phyloP scores from a whole-genome alignment of 2,113 vertebrate species.

The Pelusios castaneus region DNA sequence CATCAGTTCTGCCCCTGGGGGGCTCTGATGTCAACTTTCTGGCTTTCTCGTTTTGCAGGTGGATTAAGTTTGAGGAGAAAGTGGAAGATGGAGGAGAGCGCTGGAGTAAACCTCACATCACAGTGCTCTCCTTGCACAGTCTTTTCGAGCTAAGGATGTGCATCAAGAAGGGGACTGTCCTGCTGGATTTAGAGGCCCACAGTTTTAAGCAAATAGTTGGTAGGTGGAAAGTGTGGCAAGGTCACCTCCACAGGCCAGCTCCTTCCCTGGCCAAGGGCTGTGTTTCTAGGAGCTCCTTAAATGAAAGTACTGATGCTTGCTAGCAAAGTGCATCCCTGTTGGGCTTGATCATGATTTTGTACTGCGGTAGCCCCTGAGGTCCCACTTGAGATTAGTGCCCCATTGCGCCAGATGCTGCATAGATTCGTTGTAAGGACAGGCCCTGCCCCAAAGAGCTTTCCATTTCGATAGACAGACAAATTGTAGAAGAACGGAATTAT shows the following conservation, averaged over 20 bases:
- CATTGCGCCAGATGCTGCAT: background rate
- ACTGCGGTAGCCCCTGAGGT: background rate
- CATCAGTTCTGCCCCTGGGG: background rate
- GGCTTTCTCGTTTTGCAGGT: slow-evolving; percentile 61
- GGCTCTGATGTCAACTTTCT: background rate
- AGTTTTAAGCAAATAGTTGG: slow-evolving; percentile 78
- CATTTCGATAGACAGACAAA: background rate
- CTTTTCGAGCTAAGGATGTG: slow-evolving; percentile 72
- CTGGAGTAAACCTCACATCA: slow-evolving; percentile 79
- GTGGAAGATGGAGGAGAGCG: slow-evolving; percentile 75
- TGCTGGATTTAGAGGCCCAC: slow-evolving; percentile 72
- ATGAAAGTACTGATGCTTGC: background rate
- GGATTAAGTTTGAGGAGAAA: slow-evolving; percentile 83
- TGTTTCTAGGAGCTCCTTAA: background rate
- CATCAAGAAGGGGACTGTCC: slow-evolving; percentile 24
- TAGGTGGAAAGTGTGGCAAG: slow-evolving; percentile 14
- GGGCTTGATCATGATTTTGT: background rate
- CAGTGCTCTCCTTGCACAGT: slow-evolving; percentile 74
- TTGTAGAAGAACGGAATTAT: background rate
- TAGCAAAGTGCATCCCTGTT: background rate
- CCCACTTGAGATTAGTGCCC: background rate
- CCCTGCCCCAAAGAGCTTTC: background rate
- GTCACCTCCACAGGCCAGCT: background rate
- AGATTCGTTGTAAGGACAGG: background rate
- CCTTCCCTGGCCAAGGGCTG: background rate